Base-by-base conservation (phyloP, 2,888 invertebrate genomes). In the Tribolium freemani region DNA sequence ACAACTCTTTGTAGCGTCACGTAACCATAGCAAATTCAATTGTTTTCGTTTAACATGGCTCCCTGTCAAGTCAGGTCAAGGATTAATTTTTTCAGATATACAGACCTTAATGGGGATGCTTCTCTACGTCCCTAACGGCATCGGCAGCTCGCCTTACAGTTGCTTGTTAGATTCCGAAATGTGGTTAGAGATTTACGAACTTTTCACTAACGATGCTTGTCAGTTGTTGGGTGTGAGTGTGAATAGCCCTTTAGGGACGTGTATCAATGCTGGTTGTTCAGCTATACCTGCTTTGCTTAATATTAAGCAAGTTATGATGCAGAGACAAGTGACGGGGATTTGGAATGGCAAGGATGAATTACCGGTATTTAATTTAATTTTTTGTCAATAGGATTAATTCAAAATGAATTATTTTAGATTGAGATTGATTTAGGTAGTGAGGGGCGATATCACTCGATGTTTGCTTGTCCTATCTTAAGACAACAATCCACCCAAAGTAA, bases 381-480 rank as follows among this genome's bases (percentile, higher is more conserved):
- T 26, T 26, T 26, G 3, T 0, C 26, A 26, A 3, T 26, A 3
- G 26, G 26, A 16, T 61, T 20, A n/a, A 3, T 26, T n/a, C 9
- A 48, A 13, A 38, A 46, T 57, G 66, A 44, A 57, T 44, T 50
- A 71, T 81, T 84, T 48, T 85, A 96, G 96, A 97, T 99, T 86
- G 98, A 98, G 88, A 95, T 98, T 72, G 97, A 98, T 83, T 90
- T 98, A 76, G 98, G 97, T 45, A 90, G 90, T 68, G 96, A 96
- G 76, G 94, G 94, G 82, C 93, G 96, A 77, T 98, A 96, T 86
- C 99, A 99, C 88, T 99, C 98, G 4, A 95, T 98, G 84, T 99
- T 99, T 88, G 98, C 99, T 16, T 99, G 99, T 86, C 99, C 99
- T 5, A 99, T 99, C 82, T 90, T 99, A 73, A 91, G 98, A 67